A percentile compares a stretch with the other conserved stretches of the same genome.
Conservation (phyloP, 2,113 vertebrate species). For the Girardinichthys multiradiatus region DNA sequence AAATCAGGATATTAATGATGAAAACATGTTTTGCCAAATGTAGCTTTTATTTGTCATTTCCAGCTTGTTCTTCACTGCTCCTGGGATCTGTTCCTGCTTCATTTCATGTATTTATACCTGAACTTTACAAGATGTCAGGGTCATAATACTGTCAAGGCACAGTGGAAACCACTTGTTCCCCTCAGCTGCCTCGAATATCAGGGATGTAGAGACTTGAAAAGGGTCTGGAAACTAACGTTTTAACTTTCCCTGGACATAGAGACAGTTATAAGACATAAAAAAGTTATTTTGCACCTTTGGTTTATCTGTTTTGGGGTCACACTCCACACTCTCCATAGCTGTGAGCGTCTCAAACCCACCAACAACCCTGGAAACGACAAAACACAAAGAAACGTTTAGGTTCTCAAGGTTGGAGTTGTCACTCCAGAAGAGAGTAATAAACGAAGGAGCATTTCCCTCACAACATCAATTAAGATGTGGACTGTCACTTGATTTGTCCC, state of each 20-base stretch:
- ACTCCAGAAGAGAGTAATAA: neutral
- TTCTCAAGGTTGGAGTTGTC: neutral
- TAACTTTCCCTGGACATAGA: neutral
- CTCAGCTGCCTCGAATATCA: constrained; percentile 14
- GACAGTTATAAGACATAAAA: too few relatives aligned
- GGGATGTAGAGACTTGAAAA: neutral
- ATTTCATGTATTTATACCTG: neutral
- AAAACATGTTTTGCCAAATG: neutral
- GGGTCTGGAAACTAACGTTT: neutral
- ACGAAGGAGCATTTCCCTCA: too few relatives aligned
- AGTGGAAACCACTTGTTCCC: neutral
- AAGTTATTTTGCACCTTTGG: constrained; percentile 88
- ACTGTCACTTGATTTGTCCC: neutral
- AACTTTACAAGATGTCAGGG: constrained; percentile 19
- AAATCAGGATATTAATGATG: neutral
- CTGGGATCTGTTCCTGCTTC: neutral
- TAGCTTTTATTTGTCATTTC: neutral
- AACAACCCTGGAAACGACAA: constrained; percentile 84
- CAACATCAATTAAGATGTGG: neutral
- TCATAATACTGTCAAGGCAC: neutral
- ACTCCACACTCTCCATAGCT: constrained; percentile 96
- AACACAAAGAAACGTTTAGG: neutral
- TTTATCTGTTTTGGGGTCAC: constrained; percentile 92
- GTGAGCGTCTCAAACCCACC: constrained; percentile 95
- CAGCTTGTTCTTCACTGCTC: neutral